A percentile compares a stretch with the other conserved stretches of the same genome.
These are phyloP conservation scores for Pseudococcus viburni DNA, from an alignment of 2,888 invertebrate species.

Conservation along the genomic window DNA sequence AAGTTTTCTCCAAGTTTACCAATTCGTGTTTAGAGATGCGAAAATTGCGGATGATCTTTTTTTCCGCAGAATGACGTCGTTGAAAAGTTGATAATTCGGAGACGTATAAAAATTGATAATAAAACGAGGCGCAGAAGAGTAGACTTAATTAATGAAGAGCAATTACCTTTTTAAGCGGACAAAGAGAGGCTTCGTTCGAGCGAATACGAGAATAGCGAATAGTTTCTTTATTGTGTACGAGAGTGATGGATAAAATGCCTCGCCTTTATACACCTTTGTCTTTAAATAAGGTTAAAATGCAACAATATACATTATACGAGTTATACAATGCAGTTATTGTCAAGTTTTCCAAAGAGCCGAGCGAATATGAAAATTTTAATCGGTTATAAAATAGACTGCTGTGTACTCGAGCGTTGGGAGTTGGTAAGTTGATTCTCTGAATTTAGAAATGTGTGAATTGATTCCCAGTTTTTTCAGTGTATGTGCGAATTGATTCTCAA, in stretches of 20 bases:
- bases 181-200: slow-evolving; percentile 7
- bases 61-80: neutral
- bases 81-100: neutral
- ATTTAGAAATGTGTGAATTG: no score
- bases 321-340: slow-evolving; percentile 18
- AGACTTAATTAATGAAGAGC: slow-evolving; percentile 36
- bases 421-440: no score
- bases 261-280: neutral
- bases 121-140: neutral
- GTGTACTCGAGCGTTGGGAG: neutral
- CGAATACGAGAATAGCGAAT: neutral
- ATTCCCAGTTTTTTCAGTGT: no score
- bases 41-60: neutral
- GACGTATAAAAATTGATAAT: slow-evolving; percentile 28
- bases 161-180: slow-evolving; percentile 25
- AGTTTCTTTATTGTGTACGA: neutral
- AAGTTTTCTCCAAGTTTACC: neutral
- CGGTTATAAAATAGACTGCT: neutral
- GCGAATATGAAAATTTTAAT: slow-evolving; percentile 16
- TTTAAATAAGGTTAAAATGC: slow-evolving; percentile 25
- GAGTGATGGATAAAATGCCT: slow-evolving; percentile 6
- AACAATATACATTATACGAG: neutral
- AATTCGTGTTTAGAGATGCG: neutral
- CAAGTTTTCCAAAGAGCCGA: neutral
- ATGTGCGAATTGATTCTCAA: no score